A percentile compares a stretch with the other conserved stretches of the same genome.
Evolutionary conservation across 1,140 invertebrate genomes (phyloP).

Genomic region (Trichogramma pretiosum): DNA sequence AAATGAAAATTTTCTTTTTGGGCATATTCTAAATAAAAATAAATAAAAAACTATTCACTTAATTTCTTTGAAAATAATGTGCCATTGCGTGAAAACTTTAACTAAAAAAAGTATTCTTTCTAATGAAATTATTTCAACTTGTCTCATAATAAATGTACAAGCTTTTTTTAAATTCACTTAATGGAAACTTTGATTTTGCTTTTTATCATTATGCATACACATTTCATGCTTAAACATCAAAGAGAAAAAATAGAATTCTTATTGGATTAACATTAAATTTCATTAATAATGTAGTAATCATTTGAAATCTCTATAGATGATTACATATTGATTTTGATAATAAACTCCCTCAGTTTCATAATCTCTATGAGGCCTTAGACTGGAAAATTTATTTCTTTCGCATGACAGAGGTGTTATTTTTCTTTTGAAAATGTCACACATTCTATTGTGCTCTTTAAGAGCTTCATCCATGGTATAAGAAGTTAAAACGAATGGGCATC

Average conservation of each 20-base stretch:
- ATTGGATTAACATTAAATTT: slow-evolving; percentile 7
- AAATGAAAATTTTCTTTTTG: too few species aligned
- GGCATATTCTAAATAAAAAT: too few species aligned
- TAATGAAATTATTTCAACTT: too few species aligned
- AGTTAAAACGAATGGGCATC: slow-evolving; percentile 33
- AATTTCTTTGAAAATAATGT: too few species aligned
- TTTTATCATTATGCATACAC: too few species aligned
- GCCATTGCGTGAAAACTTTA: too few species aligned
- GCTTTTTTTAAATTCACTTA: too few species aligned
- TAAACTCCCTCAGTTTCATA: slow-evolving; percentile 29
- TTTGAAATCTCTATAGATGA: slow-evolving; percentile 28
- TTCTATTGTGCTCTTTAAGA: slow-evolving; percentile 26
- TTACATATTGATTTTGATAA: slow-evolving; percentile 35
- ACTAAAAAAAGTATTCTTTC: too few species aligned
- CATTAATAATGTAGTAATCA: slow-evolving; percentile 10
- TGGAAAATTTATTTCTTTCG: slow-evolving; percentile 31
- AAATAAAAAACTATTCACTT: too few species aligned
- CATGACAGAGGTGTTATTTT: slow-evolving; percentile 19
- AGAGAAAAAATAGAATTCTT: slow-evolving; percentile 5
- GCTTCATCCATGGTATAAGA: slow-evolving; percentile 29
- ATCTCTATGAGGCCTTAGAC: slow-evolving; percentile 33
- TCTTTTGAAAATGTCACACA: slow-evolving; percentile 24
- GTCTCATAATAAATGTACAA: too few species aligned
- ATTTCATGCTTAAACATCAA: not conserved
- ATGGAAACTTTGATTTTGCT: too few species aligned